These are phyloP conservation scores for Zaprionus africanus DNA, from an alignment of 1,140 invertebrate genomes.

Conservation along the genomic window DNA sequence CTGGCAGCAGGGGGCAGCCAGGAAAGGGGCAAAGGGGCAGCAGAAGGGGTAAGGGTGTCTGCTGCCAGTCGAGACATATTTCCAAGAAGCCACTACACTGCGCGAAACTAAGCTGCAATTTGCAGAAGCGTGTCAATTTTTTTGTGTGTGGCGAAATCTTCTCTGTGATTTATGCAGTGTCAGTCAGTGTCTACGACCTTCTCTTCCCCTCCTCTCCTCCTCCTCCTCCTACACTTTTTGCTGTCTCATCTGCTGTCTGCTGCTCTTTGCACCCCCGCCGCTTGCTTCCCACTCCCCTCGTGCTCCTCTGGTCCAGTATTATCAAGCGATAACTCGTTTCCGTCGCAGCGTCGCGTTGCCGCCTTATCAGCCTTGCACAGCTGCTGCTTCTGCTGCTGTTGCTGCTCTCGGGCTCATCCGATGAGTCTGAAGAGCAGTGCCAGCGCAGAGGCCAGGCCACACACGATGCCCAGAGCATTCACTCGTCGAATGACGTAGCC, in stretches of 20 bases:
- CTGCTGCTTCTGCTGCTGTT: conserved; percentile 5
- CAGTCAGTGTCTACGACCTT: background rate
- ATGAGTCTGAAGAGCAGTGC: background rate
- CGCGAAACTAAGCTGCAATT: background rate
- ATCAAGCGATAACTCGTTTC: conserved; percentile 57
- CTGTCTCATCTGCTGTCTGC: conserved; percentile 14
- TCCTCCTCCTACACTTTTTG: background rate
- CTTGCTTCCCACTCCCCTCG: background rate
- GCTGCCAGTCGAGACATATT: conserved; percentile 72
- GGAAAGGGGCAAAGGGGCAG: background rate
- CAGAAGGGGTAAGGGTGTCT: conserved; percentile 39
- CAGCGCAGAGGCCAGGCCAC: conserved; percentile 6
- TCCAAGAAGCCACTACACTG: conserved; percentile 61
- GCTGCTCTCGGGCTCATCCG: background rate
- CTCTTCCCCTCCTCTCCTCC: background rate
- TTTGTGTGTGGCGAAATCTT: background rate
- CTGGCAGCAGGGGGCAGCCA: background rate
- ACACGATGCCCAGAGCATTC: conserved; percentile 23
- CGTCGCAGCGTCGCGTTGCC: conserved; percentile 27
- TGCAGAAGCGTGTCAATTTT: conserved; percentile 4
- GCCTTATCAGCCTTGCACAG: conserved; percentile 40
- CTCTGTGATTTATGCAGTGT: conserved; percentile 1
- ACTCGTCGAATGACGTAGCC: conserved; percentile 34
- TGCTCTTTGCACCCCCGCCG: background rate
- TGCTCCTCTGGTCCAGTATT: conserved; percentile 25